Percentiles rank a stretch among this genome's conserved stretches.
These are phyloP conservation scores for Microctenopoma steveboyesi DNA, from an alignment of 2,797 vertebrate species.

Conservation along the genomic window DNA sequence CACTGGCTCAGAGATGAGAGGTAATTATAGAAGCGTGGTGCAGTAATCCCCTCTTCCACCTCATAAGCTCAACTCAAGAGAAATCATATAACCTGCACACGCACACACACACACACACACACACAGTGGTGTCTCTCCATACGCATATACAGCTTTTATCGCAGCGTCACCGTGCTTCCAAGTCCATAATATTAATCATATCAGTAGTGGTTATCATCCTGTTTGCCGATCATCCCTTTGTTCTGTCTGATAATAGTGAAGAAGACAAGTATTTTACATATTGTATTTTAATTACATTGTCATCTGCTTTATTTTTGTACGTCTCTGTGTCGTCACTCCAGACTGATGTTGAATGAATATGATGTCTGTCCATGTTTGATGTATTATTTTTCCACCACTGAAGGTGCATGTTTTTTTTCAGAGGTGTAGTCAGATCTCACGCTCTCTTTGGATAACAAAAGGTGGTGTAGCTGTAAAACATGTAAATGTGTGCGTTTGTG, in stretches of 20 bases:
- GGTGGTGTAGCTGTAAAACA: background rate
- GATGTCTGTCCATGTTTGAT: too few species aligned
- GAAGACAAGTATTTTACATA: slow-evolving; percentile 1
- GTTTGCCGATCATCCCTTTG: slow-evolving; percentile 10
- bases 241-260: slow-evolving; percentile 5
- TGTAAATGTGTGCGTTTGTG: background rate
- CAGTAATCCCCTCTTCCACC: slow-evolving; percentile 76
- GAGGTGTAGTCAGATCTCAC: background rate
- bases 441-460: background rate
- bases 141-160: slow-evolving; percentile 45
- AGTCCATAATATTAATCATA: slow-evolving; percentile 42
- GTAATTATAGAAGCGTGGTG: slow-evolving; percentile 76
- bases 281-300: background rate
- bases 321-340: background rate
- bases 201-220: slow-evolving; percentile 15
- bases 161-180: slow-evolving; percentile 24
- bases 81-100: slow-evolving; percentile 66
- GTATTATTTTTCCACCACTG: too few species aligned
- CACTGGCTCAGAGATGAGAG: slow-evolving; percentile 72
- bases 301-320: background rate
- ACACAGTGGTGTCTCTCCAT: slow-evolving; percentile 15
- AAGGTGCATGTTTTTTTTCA: background rate
- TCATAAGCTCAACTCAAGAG: slow-evolving; percentile 67
- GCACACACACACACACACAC: slow-evolving; percentile 11
- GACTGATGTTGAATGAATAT: background rate